A percentile compares a stretch with the other conserved stretches of the same genome.
These are phyloP conservation scores for Andricus curvator DNA, from an alignment of 2,888 invertebrate species.

Conservation along the genomic window DNA sequence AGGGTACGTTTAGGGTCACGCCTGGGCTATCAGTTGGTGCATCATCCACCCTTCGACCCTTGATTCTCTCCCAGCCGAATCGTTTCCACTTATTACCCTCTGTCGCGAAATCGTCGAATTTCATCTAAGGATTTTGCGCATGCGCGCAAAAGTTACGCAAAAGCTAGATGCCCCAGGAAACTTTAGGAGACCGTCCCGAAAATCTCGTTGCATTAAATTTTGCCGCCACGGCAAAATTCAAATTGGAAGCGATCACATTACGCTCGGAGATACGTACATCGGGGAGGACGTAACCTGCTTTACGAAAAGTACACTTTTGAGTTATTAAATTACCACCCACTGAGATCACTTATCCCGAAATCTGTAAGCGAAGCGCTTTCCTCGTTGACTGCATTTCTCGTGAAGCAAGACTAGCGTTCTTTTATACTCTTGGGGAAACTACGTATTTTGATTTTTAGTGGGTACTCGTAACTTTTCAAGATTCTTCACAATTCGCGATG, in stretches of 20 bases:
- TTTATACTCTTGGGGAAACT: slow-evolving; percentile 28
- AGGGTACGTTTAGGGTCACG: background rate
- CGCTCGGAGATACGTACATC: slow-evolving; percentile 46
- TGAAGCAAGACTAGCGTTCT: slow-evolving; percentile 29
- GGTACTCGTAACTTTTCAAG: slow-evolving; percentile 32
- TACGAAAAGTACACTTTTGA: slow-evolving; percentile 45
- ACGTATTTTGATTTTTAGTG: slow-evolving; percentile 36
- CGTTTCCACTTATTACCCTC: slow-evolving; percentile 63
- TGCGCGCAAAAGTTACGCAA: slow-evolving; percentile 19
- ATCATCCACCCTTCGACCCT: slow-evolving; percentile 50
- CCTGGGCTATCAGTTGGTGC: slow-evolving; percentile 8
- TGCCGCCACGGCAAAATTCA: slow-evolving; percentile 43
- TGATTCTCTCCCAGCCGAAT: slow-evolving; percentile 54
- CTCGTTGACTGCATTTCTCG: slow-evolving; percentile 27
- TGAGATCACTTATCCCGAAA: slow-evolving; percentile 34
- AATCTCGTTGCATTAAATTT: slow-evolving; percentile 51
- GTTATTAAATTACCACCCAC: slow-evolving; percentile 43
- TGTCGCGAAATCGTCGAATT: slow-evolving; percentile 49
- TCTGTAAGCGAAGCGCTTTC: slow-evolving; percentile 24
- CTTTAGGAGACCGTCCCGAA: slow-evolving; percentile 49
- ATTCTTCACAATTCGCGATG: background rate
- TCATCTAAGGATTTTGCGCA: background rate
- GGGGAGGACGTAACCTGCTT: slow-evolving; percentile 35
- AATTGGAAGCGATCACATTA: slow-evolving; percentile 50
- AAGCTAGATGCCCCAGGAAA: slow-evolving; percentile 42